A percentile compares a stretch with the other conserved stretches of the same genome.
Evolutionary conservation across 2,888 invertebrate genomes (phyloP).

Genomic region (Drosophila longiperda): DNA sequence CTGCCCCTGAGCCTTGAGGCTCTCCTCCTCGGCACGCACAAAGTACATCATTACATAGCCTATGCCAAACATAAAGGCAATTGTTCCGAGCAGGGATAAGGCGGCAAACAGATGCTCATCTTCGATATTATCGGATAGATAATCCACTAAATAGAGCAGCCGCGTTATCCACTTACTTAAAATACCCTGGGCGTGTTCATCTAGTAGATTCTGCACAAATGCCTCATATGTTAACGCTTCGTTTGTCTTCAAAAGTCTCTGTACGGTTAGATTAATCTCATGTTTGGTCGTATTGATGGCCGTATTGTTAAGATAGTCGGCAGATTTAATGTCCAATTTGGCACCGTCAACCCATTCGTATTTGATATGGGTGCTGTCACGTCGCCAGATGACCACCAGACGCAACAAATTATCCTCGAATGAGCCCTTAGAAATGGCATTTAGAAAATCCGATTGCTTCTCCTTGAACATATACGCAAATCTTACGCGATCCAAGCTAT

Average conservation of each 20-base stretch:
- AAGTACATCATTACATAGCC: constrained; percentile 95
- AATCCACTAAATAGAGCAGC: constrained; percentile 89
- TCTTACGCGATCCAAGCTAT: constrained; percentile 89
- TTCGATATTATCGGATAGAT: constrained; percentile 89
- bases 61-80: constrained; percentile 90
- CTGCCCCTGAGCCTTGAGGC: constrained; percentile 81
- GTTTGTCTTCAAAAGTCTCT: constrained; percentile 89
- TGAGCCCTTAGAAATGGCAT: constrained; percentile 86
- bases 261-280: constrained; percentile 90
- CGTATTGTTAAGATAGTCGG: constrained; percentile 84
- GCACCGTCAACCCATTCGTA: constrained; percentile 92
- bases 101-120: constrained; percentile 92
- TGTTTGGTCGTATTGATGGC: constrained; percentile 90
- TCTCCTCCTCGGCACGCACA: constrained; percentile 86
- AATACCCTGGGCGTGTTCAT: constrained; percentile 91
- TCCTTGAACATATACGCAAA: constrained; percentile 94
- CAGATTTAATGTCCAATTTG: constrained; percentile 79
- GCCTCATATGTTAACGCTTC: constrained; percentile 92
- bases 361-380: constrained; percentile 93
- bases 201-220: constrained; percentile 90
- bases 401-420: constrained; percentile 89
- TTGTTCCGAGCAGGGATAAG: constrained; percentile 91
- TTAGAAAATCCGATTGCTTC: constrained; percentile 92
- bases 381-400: constrained; percentile 95
- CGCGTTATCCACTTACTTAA: constrained; percentile 89